Evolutionary conservation across 1,140 invertebrate species (phyloP).

Genomic region (Lerema accius): DNA sequence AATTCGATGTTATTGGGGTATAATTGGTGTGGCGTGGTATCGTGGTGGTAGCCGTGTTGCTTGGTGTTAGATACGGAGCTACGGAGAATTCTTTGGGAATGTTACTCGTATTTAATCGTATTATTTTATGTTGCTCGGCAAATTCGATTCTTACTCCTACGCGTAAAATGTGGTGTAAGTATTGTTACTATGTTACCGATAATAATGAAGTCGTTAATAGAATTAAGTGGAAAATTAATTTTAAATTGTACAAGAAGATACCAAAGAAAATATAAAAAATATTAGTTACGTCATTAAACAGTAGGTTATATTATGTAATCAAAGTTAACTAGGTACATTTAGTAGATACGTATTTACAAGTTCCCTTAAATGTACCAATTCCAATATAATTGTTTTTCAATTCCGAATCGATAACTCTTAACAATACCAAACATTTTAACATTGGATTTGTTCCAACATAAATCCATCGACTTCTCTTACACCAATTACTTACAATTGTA

Average conservation of each 20-base stretch:
- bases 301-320: too few relatives aligned
- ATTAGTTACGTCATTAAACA: too few relatives aligned
- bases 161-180: too few relatives aligned
- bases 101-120: not conserved
- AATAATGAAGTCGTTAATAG: too few relatives aligned
- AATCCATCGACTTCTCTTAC: conserved; percentile 40
- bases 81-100: conserved; percentile 14
- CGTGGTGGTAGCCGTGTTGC: conserved; percentile 26
- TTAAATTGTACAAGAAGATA: too few relatives aligned
- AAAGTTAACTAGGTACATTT: too few relatives aligned
- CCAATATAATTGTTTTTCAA: not conserved
- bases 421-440: conserved; percentile 6
- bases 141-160: too few relatives aligned
- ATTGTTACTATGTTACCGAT: too few relatives aligned
- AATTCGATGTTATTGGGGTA: conserved; percentile 49
- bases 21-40: conserved; percentile 19
- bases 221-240: too few relatives aligned
- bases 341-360: too few relatives aligned
- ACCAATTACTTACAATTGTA: conserved; percentile 48
- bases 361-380: too few relatives aligned
- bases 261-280: too few relatives aligned
- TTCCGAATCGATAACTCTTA: not conserved
- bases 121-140: not conserved
- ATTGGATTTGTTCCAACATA: conserved; percentile 4
- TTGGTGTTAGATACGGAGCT: conserved; percentile 23